Percentiles rank a stretch among this genome's conserved stretches.
phyloP scores from a whole-genome alignment of 2,888 invertebrate species.

The Thera obeliscata region DNA sequence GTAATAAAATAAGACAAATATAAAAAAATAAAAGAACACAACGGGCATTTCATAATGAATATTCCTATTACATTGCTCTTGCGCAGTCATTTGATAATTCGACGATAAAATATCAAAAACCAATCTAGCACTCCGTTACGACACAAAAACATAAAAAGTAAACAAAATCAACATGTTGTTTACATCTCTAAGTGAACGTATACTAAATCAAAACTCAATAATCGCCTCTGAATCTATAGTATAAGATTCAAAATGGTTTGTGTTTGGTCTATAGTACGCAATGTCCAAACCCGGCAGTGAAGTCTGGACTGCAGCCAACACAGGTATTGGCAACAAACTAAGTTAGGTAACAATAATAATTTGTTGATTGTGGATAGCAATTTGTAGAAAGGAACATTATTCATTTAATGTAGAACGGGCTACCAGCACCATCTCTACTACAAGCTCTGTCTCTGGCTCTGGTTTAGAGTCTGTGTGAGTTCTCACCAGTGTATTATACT shows the following conservation, averaged over 20 bases:
- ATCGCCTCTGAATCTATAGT: background rate
- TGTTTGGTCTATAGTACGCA: constrained; percentile 11
- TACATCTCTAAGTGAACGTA: constrained; percentile 26
- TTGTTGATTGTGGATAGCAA: constrained; percentile 15
- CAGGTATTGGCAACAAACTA: constrained; percentile 27
- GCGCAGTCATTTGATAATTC: background rate
- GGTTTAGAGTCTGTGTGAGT: no score
- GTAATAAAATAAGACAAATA: no score
- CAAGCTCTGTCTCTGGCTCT: no score
- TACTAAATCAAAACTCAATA: background rate
- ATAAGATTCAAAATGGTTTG: constrained; percentile 14
- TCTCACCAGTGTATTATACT: no score
- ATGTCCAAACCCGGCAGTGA: constrained; percentile 25
- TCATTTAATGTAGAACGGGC: no score
- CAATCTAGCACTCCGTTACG: background rate
- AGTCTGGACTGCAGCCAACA: constrained; percentile 28
- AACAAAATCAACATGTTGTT: constrained; percentile 18
- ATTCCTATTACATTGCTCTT: no score
- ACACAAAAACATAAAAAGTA: constrained; percentile 14
- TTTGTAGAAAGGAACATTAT: constrained; percentile 2
- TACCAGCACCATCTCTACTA: background rate
- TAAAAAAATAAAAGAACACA: no score
- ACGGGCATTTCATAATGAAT: no score
- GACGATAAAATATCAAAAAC: background rate
- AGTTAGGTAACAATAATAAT: constrained; percentile 21